Evolutionary conservation across 1,140 invertebrate species (phyloP), one percentile per base, ranked within the genome.

Genomic region (Scaptomyza hsui): DNA sequence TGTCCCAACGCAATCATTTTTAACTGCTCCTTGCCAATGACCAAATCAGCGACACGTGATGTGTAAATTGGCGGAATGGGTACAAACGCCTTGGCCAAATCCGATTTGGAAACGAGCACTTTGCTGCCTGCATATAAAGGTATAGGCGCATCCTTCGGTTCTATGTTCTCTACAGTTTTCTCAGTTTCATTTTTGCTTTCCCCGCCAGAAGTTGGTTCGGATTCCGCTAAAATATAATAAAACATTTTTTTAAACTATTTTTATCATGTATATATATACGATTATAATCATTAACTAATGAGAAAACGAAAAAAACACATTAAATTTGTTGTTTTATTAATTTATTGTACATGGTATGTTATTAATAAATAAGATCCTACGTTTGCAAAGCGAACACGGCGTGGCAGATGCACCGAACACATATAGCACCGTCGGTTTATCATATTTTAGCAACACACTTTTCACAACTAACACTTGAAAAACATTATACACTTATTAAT

Each of bases 51-150:
- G 1, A 91, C 76, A 0, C 83, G 74, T 0, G 73, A 86, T 5
- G 89, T 89, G 21, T 91, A 91, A 39, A 90, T 73, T 12, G 75
- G 51, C 4, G 88, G 73, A 56, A 81, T 68, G 21, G 67, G 74
- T 4, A 88, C 70, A 13, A 56, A 88, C 1, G 83, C 74, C 32
- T 44, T 81, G 19, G 83, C 78, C 35, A 88, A 48, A n/a, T 75
- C 70, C 0, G 6, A 15, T 42, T 89, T 89, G 2, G 73, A 75
- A 0, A 90, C 82, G 48, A 73, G 74, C 4, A 89, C 75, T 9
- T 37, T 61, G 26, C 89, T 81, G 19, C 89, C 89, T 9, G 62
- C 67, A 53, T 59, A 88, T 18, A 90, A 18, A 5, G 88, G 88
- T 55, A 89, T 81, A 7, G 52, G 42, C 10, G 44, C 77, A 41